Base-by-base conservation (phyloP, 1,140 invertebrate genomes). In the Anagrus nilaparvatae region DNA sequence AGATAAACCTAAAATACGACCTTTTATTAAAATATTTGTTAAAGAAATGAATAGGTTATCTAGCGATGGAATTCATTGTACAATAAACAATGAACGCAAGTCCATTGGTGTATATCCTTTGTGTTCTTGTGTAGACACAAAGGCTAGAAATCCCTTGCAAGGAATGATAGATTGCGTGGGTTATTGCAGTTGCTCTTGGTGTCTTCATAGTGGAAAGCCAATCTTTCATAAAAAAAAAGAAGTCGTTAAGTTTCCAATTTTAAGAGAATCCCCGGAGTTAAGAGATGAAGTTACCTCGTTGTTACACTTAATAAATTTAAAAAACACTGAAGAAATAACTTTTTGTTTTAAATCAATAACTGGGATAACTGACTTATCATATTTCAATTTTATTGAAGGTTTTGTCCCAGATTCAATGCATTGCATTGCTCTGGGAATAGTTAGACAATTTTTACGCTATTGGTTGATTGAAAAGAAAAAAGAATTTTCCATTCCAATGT, bases 351-450 rank as follows among this genome's bases (percentile, higher is more conserved):
- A 17, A 12, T 45, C 39, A 12, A 19, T 28, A n/a, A 43, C 48
- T 9, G 23, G 20, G 12, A 40, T 50, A 14, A 24, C 34, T 14
- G 10, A 38, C 20, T 34, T 47, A 19, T 13, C 17, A 13, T 25
- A 33, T 10, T 47, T 47, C 32, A 41, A 50, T 38, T 20, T 50
- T n/a, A 41, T 50, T 13, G 6, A 16, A n/a, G 38, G 41, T 25
- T 44, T 50, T 42, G 44, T 47, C 2, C 44, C 44, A 1, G 44
- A 44, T 44, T 31, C 6, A 24, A 47, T 46, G 41, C 44, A 50
- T 16, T n/a, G n/a, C n/a, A 24, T 50, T 10, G 14, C 30, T 21
- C 34, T 47, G 25, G 48, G 41, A 9, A 10, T 50, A 24, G 24
- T 20, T 9, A 47, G 40, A 17, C 39, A 47, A 36, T 50, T 50